A percentile compares a stretch with the other conserved stretches of the same genome.
These are phyloP conservation scores for Iguana delicatissima DNA, from an alignment of 2,797 vertebrate species.

Conservation along the genomic window DNA sequence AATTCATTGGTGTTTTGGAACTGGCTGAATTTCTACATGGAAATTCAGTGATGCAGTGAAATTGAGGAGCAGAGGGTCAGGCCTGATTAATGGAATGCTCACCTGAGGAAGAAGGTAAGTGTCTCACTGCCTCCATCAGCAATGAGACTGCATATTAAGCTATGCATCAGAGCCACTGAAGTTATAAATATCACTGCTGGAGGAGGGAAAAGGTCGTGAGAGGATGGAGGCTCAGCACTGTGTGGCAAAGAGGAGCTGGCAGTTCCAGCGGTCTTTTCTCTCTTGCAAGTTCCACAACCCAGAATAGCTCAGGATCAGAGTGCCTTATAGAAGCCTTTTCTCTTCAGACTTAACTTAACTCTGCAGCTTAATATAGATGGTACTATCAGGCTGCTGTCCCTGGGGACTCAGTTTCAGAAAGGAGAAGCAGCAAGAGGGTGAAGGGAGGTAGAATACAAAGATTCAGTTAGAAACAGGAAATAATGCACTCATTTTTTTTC, in stretches of 20 bases:
- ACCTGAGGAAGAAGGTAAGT: neutral
- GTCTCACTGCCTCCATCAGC: neutral
- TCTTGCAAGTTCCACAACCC: neutral
- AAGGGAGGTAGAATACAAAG: neutral
- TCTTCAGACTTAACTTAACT: neutral
- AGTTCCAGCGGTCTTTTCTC: neutral
- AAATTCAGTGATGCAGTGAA: neutral
- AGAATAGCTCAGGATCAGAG: neutral
- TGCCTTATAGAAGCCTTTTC: neutral
- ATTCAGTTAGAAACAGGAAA: neutral
- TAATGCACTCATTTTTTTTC: too few relatives aligned
- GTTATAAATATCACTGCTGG: slow-evolving; percentile 17
- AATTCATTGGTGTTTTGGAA: neutral
- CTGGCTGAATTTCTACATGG: neutral
- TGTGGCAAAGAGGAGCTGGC: neutral
- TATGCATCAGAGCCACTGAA: neutral
- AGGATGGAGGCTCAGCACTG: neutral
- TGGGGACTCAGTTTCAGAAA: neutral
- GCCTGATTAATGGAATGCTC: neutral
- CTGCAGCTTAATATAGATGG: neutral
- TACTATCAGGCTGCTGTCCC: neutral
- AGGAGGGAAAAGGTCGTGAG: neutral
- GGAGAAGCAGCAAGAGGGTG: neutral
- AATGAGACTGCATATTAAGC: neutral
- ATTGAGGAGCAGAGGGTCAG: neutral